phyloP scores from a whole-genome alignment of 2,888 invertebrate species.

The Euplexia lucipara region DNA sequence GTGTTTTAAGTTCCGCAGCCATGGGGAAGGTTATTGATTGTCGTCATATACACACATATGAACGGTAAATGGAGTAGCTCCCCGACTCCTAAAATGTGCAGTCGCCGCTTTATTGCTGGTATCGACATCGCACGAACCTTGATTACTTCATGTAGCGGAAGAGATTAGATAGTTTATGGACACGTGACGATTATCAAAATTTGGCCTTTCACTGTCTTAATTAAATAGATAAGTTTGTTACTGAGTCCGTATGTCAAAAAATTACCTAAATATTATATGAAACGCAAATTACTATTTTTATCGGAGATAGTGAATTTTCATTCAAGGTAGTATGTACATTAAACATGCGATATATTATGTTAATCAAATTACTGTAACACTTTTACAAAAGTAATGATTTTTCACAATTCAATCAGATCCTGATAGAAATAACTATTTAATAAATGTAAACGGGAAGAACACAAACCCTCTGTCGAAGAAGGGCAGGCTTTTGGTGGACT shows the following conservation, averaged over 20 bases:
- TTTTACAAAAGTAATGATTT: background rate
- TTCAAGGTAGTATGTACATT: slow-evolving; percentile 21
- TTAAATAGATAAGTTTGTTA: slow-evolving; percentile 11
- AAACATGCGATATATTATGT: background rate
- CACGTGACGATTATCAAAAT: slow-evolving; percentile 21
- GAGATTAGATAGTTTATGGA: slow-evolving; percentile 25
- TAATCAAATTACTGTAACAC: background rate
- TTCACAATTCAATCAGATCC: background rate
- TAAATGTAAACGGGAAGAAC: background rate
- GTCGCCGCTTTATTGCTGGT: background rate
- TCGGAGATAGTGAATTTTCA: slow-evolving; percentile 5
- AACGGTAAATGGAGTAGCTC: slow-evolving; percentile 4
- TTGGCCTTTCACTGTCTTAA: slow-evolving; percentile 18
- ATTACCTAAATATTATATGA: slow-evolving; percentile 1
- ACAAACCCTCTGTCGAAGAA: too few relatives aligned
- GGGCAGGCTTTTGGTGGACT: too few relatives aligned
- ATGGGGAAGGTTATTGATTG: slow-evolving; percentile 27
- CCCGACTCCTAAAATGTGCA: background rate
- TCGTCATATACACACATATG: slow-evolving; percentile 2
- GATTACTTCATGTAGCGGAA: slow-evolving; percentile 15
- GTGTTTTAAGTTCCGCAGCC: slow-evolving; percentile 17
- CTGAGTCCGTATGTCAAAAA: background rate
- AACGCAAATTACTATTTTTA: slow-evolving; percentile 9
- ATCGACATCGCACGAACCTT: slow-evolving; percentile 9
- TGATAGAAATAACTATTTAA: background rate